Base-by-base conservation (phyloP, 2,797 vertebrate genomes). In the Syndactyla subalaris region DNA sequence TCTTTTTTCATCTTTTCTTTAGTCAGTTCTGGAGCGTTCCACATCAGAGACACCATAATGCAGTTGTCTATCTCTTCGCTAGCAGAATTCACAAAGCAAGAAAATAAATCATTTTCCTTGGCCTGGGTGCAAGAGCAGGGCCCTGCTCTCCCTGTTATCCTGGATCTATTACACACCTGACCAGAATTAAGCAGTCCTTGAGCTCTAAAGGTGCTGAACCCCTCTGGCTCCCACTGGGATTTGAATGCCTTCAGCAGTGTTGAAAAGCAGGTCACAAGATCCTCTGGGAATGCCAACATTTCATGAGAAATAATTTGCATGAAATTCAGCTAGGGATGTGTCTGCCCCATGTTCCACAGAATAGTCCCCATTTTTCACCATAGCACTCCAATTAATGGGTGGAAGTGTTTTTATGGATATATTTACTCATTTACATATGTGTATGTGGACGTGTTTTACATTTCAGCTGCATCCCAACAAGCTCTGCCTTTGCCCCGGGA, bases 251-350 rank as follows among this genome's bases (percentile, higher is more conserved):
- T 81, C 65, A 75, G 70, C n/a, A 2, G 61, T n/a, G 15, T 21
- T 85, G 73, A 85, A 96, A 95, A 92, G 71, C 68, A 89, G 76
- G 89, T 89, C 92, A 92, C 58, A 78, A 55, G 66, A 76, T 73
- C 70, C 88, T 57, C 51, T 65, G 93, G 79, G 83, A 95, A 80
- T 66, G 43, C 39, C 58, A 75, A 0, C 1, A 0, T 94, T 93
- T 91, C 85, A 89, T 2, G 6, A 77, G 82, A 91, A 66, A 77
- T 55, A n/a, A 84, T 93, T 78, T 88, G 46, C 73, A 38, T 66
- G 70, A 90, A 90, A 46, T 19, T 83, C 79, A 86, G 32, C 58
- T 45, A 20, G 48, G 46, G 26, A 72, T 75, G 30, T 14, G 27
- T 58, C 80, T 85, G 52, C 45, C 61, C 88, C 14, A 1, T 3